Percentiles rank a stretch among this genome's conserved stretches.
Evolutionary conservation across 2,113 vertebrate genomes (phyloP).

Genomic region (Silurus glanis): DNA sequence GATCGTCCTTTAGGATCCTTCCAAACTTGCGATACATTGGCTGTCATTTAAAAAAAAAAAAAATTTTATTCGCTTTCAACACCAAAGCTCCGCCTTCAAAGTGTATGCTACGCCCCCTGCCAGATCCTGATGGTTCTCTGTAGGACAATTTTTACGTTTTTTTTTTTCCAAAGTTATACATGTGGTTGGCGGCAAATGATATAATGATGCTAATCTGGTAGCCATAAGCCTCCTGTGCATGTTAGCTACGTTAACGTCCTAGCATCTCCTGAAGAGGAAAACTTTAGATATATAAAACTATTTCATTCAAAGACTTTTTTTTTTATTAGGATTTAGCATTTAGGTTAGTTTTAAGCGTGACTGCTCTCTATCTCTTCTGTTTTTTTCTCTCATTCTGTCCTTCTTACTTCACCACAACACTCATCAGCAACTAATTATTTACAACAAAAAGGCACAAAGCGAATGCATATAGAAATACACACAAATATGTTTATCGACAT

Average conservation of each 20-base stretch:
- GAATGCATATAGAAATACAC: background rate
- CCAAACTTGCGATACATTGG: no score
- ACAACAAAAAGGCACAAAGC: slow-evolving; percentile 3
- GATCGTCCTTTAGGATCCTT: background rate
- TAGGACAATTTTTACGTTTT: no score
- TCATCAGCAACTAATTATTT: background rate
- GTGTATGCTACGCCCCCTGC: background rate
- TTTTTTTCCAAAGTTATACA: no score
- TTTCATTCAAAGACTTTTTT: background rate
- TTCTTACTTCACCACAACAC: background rate
- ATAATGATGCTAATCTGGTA: background rate
- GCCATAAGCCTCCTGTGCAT: background rate
- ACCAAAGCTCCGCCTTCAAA: background rate
- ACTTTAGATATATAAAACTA: background rate
- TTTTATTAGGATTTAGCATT: background rate
- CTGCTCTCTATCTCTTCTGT: background rate
- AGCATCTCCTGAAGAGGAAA: background rate
- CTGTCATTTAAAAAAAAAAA: no score
- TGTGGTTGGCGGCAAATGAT: background rate
- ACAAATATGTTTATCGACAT: background rate
- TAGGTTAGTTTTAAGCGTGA: background rate
- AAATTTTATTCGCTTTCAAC: no score
- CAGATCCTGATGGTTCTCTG: background rate
- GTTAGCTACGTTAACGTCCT: background rate
- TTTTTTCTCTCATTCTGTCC: background rate